Base-by-base conservation (phyloP, 2,113 vertebrate genomes). In the Electrona antarctica region DNA sequence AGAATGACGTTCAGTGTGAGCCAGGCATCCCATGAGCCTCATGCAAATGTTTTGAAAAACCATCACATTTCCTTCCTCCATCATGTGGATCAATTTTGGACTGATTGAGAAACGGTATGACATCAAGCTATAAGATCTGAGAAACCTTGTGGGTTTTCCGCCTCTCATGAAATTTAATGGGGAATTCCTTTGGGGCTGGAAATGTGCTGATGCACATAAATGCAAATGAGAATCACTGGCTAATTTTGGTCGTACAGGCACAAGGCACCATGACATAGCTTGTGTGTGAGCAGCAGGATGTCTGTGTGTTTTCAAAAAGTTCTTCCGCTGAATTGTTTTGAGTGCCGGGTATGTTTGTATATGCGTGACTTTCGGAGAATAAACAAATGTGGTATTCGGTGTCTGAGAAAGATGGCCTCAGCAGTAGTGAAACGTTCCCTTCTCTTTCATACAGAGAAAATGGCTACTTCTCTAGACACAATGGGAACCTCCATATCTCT, bases 151-250 rank as follows among this genome's bases (percentile, higher is more conserved):
- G 77, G 73, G 21, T 78, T 77, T 41, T 73, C 60, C 52, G 74
- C 52, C 82, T 85, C 77, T 74, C 71, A 56, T 65, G 59, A 89
- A 87, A 71, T 62, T 67, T 82, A 78, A 73, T 50, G 80, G 87
- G 87, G 84, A 89, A 88, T 84, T 88, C 82, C 74, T 88, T 46
- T 11, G 41, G 52, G 65, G 51, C 58, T 60, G 48, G 60, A 55
- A 61, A 1, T 4, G 10, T 15, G 76, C 71, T 79, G 76, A 80
- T 77, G 78, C 74, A 77, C 78, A 58, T 6, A 51, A 64, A 45
- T 78, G 59, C 60, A 45, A 48, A 46, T 77, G 47, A 60, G 51
- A 68, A 60, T 52, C 52, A 76, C 64, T 79, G 15, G 15, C 73
- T 71, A 41, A 45, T 9, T 73, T 57, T 15, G 57, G 29, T 29